Base-by-base conservation (phyloP, 2,888 invertebrate genomes). In the Nymphalis urticae region DNA sequence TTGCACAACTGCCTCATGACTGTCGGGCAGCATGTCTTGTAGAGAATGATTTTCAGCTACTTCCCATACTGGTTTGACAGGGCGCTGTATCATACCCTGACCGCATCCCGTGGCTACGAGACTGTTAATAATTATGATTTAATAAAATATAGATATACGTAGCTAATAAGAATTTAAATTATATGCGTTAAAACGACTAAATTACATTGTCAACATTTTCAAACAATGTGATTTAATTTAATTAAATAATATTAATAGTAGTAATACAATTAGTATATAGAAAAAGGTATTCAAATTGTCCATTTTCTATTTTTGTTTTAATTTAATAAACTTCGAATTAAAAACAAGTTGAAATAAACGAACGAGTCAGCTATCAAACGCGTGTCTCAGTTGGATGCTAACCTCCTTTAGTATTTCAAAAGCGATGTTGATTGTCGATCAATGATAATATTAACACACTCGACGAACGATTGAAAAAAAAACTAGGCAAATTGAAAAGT, bases 1-100 rank as follows among this genome's bases (percentile, higher is more conserved):
- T 4, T 94, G 93, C 13, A 77, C 75, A 36, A 76, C 79, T 19
- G 90, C 86, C 53, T 89, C 88, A 10, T 85, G 79, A 54, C 83
- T 86, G 63, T 87, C 87, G 0, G 87, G 76, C 17, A 80, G 77
- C 74, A 94, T 89, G 74, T 94, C 94, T 69, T 92, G 93, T 24
- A 94, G 93, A 0, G 92, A 83, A 17, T 82, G 78, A 76, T 94
- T 89, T 76, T 89, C 83, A 0, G 80, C 73, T 32, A 89, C 87
- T 56, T 85, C 80, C 85, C 87, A 86, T 4, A 87, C 75, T 0
- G 90, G 79, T 66, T 82, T 83, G 64, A 83, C 82, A 0, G 89
- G 88, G 2, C 85, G 80, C 75, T 90, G 87, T 68, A 93, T 92
- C 78, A 85, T 79, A 7, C 79, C 83, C 74, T 90, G 87, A 62